phyloP scores from a whole-genome alignment of 2,113 vertebrate genomes.

The Nycticorax nycticorax region DNA sequence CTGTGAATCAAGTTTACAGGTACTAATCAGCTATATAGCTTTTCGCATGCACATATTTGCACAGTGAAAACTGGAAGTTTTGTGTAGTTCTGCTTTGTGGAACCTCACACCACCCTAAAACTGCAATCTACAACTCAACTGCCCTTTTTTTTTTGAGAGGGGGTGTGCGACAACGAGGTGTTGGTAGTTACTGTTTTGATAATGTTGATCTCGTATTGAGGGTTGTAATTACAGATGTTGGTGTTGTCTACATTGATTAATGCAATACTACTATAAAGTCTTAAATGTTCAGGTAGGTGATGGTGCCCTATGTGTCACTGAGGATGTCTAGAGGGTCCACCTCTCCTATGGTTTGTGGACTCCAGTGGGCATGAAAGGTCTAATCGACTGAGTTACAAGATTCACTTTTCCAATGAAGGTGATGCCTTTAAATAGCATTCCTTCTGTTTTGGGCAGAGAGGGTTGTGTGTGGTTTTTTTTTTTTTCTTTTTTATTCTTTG shows the following conservation, averaged over 20 bases:
- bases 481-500: background rate
- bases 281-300: background rate
- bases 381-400: background rate
- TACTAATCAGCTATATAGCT: background rate
- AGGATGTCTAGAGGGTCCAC: background rate
- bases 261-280: background rate
- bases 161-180: background rate
- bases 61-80: conserved; percentile 1
- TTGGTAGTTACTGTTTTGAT: background rate
- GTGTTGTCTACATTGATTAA: background rate
- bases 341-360: background rate
- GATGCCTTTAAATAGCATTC: background rate
- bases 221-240: background rate
- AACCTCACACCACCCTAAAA: background rate
- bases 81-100: background rate
- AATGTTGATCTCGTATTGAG: background rate
- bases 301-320: background rate
- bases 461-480: background rate
- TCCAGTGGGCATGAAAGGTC: background rate
- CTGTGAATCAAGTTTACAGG: background rate
- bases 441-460: background rate
- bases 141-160: background rate
- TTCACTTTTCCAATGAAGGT: background rate
- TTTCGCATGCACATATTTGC: background rate
- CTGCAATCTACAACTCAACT: background rate